Conservation (phyloP, 2,888 invertebrate species). For the Nemoura dubitans region DNA sequence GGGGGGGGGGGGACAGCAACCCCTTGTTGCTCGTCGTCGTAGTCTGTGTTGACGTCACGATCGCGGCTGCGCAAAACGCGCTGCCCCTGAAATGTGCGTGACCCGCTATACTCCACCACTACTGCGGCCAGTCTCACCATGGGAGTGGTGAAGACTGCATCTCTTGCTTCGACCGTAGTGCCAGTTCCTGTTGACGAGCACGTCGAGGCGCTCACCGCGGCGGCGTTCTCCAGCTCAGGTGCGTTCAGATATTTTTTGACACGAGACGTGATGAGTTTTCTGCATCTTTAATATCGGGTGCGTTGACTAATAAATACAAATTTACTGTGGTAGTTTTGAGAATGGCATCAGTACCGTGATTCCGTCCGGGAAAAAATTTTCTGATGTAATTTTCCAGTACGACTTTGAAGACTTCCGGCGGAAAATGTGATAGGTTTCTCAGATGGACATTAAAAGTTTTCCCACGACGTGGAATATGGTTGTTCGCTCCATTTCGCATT, state of each 20-base stretch:
- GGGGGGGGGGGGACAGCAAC: background rate
- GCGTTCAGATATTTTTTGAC: background rate
- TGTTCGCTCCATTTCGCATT: background rate
- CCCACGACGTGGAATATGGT: background rate
- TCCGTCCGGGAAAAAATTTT: no score
- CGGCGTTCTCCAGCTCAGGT: constrained; percentile 14
- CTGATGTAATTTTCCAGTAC: no score
- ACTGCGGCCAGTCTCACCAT: constrained; percentile 53
- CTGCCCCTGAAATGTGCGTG: constrained; percentile 54
- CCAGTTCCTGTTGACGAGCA: background rate
- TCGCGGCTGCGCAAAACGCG: constrained; percentile 51
- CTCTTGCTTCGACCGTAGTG: constrained; percentile 43
- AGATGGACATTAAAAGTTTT: background rate
- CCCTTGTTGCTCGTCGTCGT: constrained; percentile 30
- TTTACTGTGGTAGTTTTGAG: no score
- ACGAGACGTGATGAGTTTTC: no score
- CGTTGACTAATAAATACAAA: no score
- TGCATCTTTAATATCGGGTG: no score
- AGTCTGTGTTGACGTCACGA: constrained; percentile 39
- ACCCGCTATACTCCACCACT: constrained; percentile 49
- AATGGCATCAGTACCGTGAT: no score
- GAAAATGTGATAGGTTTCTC: background rate
- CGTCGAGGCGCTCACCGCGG: background rate
- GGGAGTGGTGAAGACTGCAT: constrained; percentile 58
- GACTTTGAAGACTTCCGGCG: background rate